Conservation (phyloP, 1,140 invertebrate genomes). For the Bombus confusus region DNA sequence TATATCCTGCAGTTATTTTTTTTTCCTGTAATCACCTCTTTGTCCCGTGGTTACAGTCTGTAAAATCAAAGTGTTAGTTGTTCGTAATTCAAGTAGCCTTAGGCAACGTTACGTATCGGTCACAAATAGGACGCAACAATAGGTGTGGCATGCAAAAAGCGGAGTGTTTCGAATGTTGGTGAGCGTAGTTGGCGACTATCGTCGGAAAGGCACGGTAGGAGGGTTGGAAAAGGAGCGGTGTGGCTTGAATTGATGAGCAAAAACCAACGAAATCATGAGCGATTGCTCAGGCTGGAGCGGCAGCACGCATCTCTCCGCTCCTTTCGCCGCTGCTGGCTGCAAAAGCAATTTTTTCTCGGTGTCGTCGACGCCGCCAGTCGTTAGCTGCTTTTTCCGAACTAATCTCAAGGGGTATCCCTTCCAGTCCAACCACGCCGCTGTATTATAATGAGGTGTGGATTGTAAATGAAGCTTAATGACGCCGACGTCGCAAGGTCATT, state of each 20-base stretch:
- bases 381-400: slow-evolving; percentile 77
- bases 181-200: slow-evolving; percentile 58
- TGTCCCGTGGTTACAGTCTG: too few species aligned
- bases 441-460: slow-evolving; percentile 80
- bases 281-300: slow-evolving; percentile 64
- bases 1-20: too few species aligned
- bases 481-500: slow-evolving; percentile 65
- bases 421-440: slow-evolving; percentile 61
- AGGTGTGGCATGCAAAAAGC: neutral
- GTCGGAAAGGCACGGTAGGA: slow-evolving; percentile 29
- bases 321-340: slow-evolving; percentile 59
- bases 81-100: neutral
- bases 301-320: slow-evolving; percentile 52
- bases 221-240: slow-evolving; percentile 46
- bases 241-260: slow-evolving; percentile 76
- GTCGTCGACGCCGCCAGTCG: slow-evolving; percentile 73
- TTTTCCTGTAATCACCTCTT: too few species aligned
- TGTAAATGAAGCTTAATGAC: slow-evolving; percentile 81
- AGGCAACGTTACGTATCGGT: neutral
- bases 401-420: slow-evolving; percentile 73
- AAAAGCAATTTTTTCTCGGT: slow-evolving; percentile 73
- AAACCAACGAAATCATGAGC: slow-evolving; percentile 75
- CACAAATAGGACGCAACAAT: neutral
- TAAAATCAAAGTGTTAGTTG: neutral
- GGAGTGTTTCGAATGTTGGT: slow-evolving; percentile 41